These are phyloP conservation scores for western clawed frog (Xenopus tropicalis) DNA, from an alignment of 2,113 vertebrate species.

Conservation along the genomic window DNA sequence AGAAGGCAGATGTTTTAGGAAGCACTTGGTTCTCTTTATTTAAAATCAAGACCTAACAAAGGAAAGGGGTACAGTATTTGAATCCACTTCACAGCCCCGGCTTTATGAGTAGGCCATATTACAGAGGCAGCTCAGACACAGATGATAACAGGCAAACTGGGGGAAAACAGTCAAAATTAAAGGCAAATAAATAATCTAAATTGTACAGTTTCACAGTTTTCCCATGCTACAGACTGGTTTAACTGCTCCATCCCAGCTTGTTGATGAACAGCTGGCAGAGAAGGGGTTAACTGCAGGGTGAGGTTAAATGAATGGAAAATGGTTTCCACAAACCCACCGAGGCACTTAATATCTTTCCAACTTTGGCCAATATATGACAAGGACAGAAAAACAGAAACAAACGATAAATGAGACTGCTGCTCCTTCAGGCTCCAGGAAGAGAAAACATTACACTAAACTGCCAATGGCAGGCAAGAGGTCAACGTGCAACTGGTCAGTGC, in stretches of 20 bases:
- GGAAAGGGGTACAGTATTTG: too few species aligned
- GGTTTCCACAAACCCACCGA: conserved; percentile 21
- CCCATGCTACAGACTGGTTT: conserved; percentile 33
- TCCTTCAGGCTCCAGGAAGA: not conserved
- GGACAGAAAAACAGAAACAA: too few species aligned
- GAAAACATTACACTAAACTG: not conserved
- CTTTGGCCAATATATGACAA: conserved; percentile 22
- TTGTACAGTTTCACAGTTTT: conserved; percentile 22
- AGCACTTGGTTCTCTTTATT: too few species aligned
- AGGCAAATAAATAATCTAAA: not conserved
- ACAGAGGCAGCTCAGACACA: conserved; percentile 3
- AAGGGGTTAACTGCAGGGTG: not conserved
- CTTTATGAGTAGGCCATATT: not conserved
- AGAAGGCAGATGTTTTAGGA: too few species aligned
- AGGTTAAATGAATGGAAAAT: not conserved
- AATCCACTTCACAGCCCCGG: too few species aligned
- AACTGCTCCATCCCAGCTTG: conserved; percentile 18
- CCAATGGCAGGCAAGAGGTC: not conserved
- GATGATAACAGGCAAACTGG: conserved; percentile 20
- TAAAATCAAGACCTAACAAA: too few species aligned
- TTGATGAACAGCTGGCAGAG: not conserved
- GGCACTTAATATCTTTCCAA: conserved; percentile 28
- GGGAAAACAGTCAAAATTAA: not conserved
- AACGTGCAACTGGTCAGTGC: not conserved
- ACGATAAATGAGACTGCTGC: not conserved